Evolutionary conservation across 2,113 vertebrate species (phyloP).

Genomic region (Struthidea cinerea): DNA sequence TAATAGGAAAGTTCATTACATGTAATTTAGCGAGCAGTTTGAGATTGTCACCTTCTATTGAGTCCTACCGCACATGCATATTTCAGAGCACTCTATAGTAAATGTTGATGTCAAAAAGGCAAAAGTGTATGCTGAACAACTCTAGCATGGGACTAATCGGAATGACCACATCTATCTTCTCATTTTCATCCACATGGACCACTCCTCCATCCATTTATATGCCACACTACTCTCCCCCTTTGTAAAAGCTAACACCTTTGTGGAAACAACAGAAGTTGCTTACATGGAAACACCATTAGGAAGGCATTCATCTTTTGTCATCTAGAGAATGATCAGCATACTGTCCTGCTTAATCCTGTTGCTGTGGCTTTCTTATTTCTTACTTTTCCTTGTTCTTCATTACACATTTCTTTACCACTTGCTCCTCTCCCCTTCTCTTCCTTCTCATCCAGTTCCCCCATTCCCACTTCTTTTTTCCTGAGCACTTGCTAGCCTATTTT

Average conservation of each 20-base stretch:
- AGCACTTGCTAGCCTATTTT: background rate
- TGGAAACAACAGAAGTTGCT: background rate
- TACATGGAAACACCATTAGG: background rate
- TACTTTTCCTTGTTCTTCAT: background rate
- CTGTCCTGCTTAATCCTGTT: background rate
- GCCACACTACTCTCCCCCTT: background rate
- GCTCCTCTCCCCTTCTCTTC: background rate
- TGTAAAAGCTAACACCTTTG: background rate
- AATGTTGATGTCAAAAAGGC: background rate
- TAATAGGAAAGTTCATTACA: conserved; percentile 40
- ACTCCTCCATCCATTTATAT: background rate
- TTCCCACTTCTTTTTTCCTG: background rate
- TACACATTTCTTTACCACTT: background rate
- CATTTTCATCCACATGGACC: background rate
- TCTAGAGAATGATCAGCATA: background rate
- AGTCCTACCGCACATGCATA: background rate
- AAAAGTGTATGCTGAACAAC: background rate
- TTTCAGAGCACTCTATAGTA: background rate
- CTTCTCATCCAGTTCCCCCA: background rate
- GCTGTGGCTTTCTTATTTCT: background rate
- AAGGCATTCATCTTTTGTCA: background rate
- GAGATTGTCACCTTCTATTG: background rate
- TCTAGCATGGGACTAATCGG: background rate
- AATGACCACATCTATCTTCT: background rate
- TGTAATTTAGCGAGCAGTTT: background rate